Evolutionary conservation across 2,888 invertebrate genomes (phyloP), one percentile per base, ranked within the genome.

Genomic region (Oscheius myriophilus): DNA sequence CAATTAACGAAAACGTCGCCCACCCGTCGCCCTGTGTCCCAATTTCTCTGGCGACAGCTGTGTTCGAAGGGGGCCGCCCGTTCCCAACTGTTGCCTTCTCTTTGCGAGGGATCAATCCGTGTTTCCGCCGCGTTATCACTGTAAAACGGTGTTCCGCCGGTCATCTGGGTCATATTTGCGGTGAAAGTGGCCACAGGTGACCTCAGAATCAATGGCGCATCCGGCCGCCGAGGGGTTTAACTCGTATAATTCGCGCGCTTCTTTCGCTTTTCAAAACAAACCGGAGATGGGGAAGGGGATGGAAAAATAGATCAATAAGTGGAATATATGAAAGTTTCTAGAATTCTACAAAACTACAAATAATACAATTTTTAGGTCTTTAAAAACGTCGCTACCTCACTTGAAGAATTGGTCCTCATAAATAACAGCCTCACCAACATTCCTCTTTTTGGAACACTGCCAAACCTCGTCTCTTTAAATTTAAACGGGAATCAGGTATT

Each of bases 351-450:
- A n/a, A n/a, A n/a, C n/a, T n/a, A n/a, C n/a, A n/a, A n/a, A n/a
- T n/a, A n/a, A n/a, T n/a, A n/a, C n/a, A n/a, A n/a, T n/a, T 59
- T 70, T 42, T 53, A 66, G 58, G 68, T 75, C 1, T 77, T 82
- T 69, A 43, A 45, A 26, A 42, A 53, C 14, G 45, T 75, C 55
- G 49, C 75, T 4, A 57, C 49, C 26, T 42, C 67, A 43, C 55
- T 82, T 12, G 79, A 81, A 57, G 82, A 80, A 57, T 67, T 85
- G 9, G 51, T 61, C 16, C 67, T 85, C 25, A 55, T 62, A n/a
- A 74, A 78, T 59, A 84, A 83, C 66, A 59, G 63, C 4, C 66
- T 85, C 54, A 76, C 70, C 7, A 64, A 69, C 1, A 70, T 85
- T 9, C 84, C 85, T 0, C 55, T 69, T 2, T 70, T 85, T 33